These are phyloP conservation scores for Lutjanus erythropterus DNA, from an alignment of 2,113 vertebrate genomes.

Conservation along the genomic window DNA sequence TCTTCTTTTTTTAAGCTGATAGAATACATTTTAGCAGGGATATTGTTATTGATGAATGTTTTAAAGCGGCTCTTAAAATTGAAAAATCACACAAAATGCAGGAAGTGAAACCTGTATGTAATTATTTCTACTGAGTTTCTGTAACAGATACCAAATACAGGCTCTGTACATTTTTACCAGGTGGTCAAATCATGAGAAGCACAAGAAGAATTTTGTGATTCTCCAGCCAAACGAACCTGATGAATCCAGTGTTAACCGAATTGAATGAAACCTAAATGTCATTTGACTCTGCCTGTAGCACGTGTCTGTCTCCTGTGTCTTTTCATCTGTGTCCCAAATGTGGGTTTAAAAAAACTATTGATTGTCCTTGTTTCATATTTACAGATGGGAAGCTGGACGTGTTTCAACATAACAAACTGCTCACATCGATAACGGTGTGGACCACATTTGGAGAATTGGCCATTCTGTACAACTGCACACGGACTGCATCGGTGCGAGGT, in stretches of 20 bases:
- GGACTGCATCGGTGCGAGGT: conserved; percentile 96
- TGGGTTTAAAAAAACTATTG: conserved; percentile 21
- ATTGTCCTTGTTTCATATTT: conserved; percentile 60
- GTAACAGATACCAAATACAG: not conserved
- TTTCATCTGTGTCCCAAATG: conserved; percentile 17
- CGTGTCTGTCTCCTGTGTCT: not conserved
- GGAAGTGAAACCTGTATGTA: not conserved
- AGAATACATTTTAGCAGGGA: not conserved
- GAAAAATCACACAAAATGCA: not conserved
- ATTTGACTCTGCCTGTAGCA: not conserved
- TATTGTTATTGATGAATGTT: not conserved
- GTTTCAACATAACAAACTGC: conserved; percentile 90
- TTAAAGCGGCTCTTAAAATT: not conserved
- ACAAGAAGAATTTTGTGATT: not conserved
- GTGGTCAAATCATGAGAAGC: not conserved
- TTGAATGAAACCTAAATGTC: not conserved
- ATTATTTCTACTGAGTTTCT: not conserved
- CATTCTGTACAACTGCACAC: conserved; percentile 94
- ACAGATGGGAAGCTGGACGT: conserved; percentile 94
- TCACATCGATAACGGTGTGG: conserved; percentile 90
- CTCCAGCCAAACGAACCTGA: not conserved
- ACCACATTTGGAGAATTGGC: conserved; percentile 95
- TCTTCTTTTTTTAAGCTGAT: not conserved
- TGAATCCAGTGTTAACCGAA: not conserved
- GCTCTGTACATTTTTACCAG: not conserved